Evolutionary conservation across 2,113 vertebrate species (phyloP).

Genomic region (Thalassoma bifasciatum): DNA sequence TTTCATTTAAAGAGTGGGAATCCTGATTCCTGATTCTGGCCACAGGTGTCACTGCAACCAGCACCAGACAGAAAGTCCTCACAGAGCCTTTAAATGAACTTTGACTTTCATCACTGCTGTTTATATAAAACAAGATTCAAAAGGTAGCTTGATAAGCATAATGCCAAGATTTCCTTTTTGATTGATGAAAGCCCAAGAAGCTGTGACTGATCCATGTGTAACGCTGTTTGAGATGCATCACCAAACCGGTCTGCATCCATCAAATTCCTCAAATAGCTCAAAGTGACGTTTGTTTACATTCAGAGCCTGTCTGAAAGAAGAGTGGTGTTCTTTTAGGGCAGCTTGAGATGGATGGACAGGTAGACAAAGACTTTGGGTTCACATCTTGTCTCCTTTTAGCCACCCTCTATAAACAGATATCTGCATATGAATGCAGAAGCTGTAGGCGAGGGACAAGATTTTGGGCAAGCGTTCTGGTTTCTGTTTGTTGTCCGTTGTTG

Average conservation of each 20-base stretch:
- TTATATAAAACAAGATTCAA: background rate
- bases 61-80: no score
- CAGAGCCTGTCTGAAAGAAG: background rate
- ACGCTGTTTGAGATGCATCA: background rate
- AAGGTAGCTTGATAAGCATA: background rate
- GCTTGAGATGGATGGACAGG: background rate
- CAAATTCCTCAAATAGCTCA: background rate
- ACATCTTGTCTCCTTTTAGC: background rate
- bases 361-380: background rate
- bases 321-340: background rate
- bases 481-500: background rate
- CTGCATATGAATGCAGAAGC: background rate
- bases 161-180: background rate
- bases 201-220: background rate
- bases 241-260: background rate
- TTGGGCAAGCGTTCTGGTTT: background rate
- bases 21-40: no score
- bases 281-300: background rate
- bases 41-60: no score
- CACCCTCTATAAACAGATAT: background rate
- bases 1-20: no score
- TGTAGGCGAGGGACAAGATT: conserved; percentile 1
- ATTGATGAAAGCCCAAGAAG: background rate
- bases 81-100: background rate
- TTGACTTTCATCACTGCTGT: background rate